Percentiles rank a stretch among this genome's conserved stretches.
phyloP scores from a whole-genome alignment of 1,140 invertebrate genomes.

The Sweltsa coloradensis region DNA sequence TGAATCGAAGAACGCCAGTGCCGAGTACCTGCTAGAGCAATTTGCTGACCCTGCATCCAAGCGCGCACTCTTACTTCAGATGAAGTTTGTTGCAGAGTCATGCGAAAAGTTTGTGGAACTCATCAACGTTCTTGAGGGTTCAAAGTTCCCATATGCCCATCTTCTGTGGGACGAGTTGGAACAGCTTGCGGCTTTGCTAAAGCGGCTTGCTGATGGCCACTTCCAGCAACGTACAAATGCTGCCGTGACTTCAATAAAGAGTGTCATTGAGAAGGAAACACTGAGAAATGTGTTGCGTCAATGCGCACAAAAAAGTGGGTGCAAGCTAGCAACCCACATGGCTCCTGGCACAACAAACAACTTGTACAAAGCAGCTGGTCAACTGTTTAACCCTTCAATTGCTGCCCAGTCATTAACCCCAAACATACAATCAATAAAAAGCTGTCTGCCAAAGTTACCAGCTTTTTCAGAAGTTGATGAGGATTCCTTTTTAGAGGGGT shows the following conservation, averaged over 20 bases:
- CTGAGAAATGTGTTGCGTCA: not conserved
- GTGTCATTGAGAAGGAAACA: not conserved
- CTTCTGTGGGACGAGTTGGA: not conserved
- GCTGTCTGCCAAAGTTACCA: not conserved
- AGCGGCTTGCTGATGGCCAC: not conserved
- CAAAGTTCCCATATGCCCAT: slow-evolving; percentile 4
- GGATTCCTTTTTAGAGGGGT: slow-evolving; percentile 3
- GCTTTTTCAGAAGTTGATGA: not conserved
- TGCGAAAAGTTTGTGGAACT: not conserved
- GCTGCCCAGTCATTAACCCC: not conserved
- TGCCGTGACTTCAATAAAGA: not conserved
- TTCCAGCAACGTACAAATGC: not conserved
- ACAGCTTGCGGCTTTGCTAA: not conserved
- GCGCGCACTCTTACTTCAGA: not conserved
- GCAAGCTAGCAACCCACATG: slow-evolving; percentile 1
- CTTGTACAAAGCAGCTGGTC: not conserved
- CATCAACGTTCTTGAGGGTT: not conserved
- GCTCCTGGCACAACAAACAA: not conserved
- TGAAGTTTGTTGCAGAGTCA: not conserved
- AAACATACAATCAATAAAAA: not conserved
- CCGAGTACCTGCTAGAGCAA: not conserved
- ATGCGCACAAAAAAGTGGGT: not conserved
- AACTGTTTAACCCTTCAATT: slow-evolving; percentile 1
- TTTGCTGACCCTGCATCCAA: not conserved
- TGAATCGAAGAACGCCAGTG: not conserved